Base-by-base conservation (phyloP, 2,113 vertebrate species). In the Smithornis capensis region DNA sequence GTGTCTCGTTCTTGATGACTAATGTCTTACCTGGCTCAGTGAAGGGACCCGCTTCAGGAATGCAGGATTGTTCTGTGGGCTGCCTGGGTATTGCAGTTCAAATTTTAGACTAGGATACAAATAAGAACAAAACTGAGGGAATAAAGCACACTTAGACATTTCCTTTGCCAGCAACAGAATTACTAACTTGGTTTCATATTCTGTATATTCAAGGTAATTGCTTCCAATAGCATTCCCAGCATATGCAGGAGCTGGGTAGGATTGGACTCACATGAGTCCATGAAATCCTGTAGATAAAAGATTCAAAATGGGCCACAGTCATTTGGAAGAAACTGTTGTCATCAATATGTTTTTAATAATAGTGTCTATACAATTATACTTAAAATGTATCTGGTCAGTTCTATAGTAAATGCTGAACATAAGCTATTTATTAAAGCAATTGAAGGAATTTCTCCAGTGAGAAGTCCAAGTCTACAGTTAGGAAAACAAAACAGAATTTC, bases 1-100 rank as follows among this genome's bases (percentile, higher is more conserved):
- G 0, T 9, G 12, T 74, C 37, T 49, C 0, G 0, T 15, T 3
- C 29, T 47, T 22, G 23, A n/a, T 65, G 16, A 42, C 28, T 42
- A 3, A 2, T 33, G 28, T 13, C 74, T 60, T 79, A 83, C 45
- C 76, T 89, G 79, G 59, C 8, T 74, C 57, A 35, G 8, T 24
- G 27, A 45, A 56, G 19, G 42, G 33, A n/a, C 21, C 27, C 69
- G 0, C 7, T 60, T 27, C 0, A 0, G 17, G 22, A 74, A 17
- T 15, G 24, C 64, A 22, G 35, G 8, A 2, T 44, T 62, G 19
- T 83, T 93, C 63, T 7, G 0, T 23, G 45, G 22, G 50, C 59
- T 87, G 6, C 2, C 45, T 52, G 50, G 7, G 17, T 40, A 9
- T 11, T 75, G 22, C 63, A 22, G 3, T 45, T 38, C 42, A 42